Percentiles rank a stretch among this genome's conserved stretches.
These are phyloP conservation scores for Troides helena DNA, from an alignment of 2,888 invertebrate genomes.

Conservation along the genomic window DNA sequence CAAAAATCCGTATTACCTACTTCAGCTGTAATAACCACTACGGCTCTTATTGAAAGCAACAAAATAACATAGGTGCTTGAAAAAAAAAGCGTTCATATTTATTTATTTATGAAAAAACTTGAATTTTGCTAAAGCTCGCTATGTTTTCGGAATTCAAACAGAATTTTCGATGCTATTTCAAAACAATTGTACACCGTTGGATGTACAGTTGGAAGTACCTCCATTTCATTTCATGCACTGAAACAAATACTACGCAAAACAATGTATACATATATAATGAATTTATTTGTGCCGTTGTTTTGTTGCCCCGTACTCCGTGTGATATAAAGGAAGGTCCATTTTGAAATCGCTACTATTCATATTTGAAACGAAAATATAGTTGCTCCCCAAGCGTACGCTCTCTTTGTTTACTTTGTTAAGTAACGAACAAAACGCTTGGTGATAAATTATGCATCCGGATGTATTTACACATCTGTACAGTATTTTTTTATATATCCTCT, in stretches of 20 bases:
- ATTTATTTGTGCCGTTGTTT: constrained; percentile 11
- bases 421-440: background rate
- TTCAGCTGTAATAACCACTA: too few relatives aligned
- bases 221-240: constrained; percentile 11
- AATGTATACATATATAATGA: constrained; percentile 7
- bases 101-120: background rate
- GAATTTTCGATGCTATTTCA: constrained; percentile 6
- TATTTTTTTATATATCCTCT: too few relatives aligned
- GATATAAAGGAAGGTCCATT: constrained; percentile 5
- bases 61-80: background rate
- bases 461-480: too few relatives aligned
- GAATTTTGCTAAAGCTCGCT: background rate
- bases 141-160: background rate
- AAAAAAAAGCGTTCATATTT: background rate
- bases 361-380: constrained; percentile 9
- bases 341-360: constrained; percentile 11
- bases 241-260: constrained; percentile 13
- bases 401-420: too few relatives aligned
- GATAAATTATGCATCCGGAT: too few relatives aligned
- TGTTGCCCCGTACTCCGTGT: background rate
- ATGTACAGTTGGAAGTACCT: background rate
- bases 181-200: constrained; percentile 7
- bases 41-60: background rate
- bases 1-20: background rate
- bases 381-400: background rate